Evolutionary conservation across 2,113 vertebrate species (phyloP).

Genomic region (Notarius quadriscutis): DNA sequence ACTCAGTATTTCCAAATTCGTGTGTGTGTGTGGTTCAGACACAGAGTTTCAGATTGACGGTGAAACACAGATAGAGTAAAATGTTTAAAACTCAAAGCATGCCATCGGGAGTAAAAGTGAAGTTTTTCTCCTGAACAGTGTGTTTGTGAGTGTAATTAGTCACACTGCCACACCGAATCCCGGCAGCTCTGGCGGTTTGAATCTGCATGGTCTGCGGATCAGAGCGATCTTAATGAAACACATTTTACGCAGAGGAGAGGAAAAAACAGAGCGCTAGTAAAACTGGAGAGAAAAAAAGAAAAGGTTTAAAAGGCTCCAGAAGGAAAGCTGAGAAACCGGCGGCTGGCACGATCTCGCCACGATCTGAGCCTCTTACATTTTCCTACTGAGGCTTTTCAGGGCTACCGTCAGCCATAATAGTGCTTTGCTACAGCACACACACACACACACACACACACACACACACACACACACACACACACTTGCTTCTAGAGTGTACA

Average conservation of each 20-base stretch:
- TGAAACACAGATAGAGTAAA: neutral
- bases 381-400: conserved; percentile 36
- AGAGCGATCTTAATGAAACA: conserved; percentile 58
- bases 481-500: no score
- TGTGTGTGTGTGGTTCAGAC: neutral
- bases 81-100: neutral
- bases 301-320: conserved; percentile 66
- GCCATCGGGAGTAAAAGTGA: neutral
- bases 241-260: conserved; percentile 52
- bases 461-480: neutral
- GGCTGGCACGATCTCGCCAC: conserved; percentile 60
- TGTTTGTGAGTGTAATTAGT: conserved; percentile 50
- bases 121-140: neutral
- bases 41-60: neutral
- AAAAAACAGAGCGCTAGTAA: conserved; percentile 58
- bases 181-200: conserved; percentile 29
- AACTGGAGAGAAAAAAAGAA: conserved; percentile 55
- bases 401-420: conserved; percentile 30
- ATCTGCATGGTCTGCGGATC: conserved; percentile 38
- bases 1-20: neutral
- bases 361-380: conserved; percentile 22
- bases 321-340: conserved; percentile 69
- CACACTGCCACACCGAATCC: conserved; percentile 27
- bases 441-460: conserved; percentile 27
- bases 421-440: neutral